phyloP scores from a whole-genome alignment of 2,888 invertebrate genomes.

The Zaprionus bogoriensis region DNA sequence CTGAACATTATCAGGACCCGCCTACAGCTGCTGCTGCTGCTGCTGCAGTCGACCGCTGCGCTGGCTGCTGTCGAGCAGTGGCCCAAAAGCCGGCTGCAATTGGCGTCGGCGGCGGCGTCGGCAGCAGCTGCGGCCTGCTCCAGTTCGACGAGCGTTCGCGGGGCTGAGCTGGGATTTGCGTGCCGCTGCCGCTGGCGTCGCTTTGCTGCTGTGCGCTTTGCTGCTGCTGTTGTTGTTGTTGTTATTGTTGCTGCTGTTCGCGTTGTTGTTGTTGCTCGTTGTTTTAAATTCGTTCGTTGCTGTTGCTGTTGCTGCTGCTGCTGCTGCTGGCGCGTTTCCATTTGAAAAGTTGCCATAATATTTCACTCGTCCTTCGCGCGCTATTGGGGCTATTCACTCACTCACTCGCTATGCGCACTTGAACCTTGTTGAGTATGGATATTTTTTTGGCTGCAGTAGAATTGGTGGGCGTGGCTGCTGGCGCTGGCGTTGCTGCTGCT shows the following conservation, averaged over 20 bases:
- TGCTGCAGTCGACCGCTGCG: conserved; percentile 30
- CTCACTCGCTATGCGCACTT: conserved; percentile 16
- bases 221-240: conserved; percentile 23
- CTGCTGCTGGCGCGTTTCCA: conserved; percentile 70
- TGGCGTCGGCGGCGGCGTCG: conserved; percentile 16
- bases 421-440: conserved; percentile 40
- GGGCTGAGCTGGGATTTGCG: neutral
- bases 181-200: conserved; percentile 32
- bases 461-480: conserved; percentile 62
- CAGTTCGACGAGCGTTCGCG: neutral
- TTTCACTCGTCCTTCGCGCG: conserved; percentile 54
- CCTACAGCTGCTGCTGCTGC: conserved; percentile 57
- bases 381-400: neutral
- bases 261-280: conserved; percentile 47
- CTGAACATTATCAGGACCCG: conserved; percentile 75
- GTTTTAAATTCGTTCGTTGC: conserved; percentile 72
- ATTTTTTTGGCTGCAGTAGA: conserved; percentile 39
- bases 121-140: neutral
- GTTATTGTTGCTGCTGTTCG: conserved; percentile 1
- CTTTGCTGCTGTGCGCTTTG: conserved; percentile 8
- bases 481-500: neutral
- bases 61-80: neutral
- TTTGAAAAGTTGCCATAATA: conserved; percentile 81
- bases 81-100: conserved; percentile 59
- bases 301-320: conserved; percentile 33